Conservation (phyloP, 2,113 vertebrate genomes). For the Syngnathoides biaculeatus region DNA sequence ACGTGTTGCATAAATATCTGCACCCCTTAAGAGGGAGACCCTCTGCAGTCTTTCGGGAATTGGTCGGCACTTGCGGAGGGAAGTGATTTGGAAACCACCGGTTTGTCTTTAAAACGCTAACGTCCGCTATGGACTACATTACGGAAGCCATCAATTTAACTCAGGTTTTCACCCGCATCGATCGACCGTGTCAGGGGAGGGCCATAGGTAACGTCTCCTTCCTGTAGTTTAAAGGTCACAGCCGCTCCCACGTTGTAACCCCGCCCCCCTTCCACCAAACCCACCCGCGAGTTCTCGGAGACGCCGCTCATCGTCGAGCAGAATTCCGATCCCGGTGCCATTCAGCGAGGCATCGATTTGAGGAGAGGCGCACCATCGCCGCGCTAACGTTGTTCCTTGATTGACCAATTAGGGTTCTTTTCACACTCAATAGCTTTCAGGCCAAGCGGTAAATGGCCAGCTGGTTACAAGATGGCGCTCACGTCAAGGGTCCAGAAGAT, state of each 20-base stretch:
- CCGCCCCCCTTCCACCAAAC: neutral
- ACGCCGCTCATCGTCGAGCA: neutral
- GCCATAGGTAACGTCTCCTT: constrained; percentile 40
- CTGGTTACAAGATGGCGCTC: constrained; percentile 5
- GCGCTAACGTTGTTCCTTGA: constrained; percentile 2
- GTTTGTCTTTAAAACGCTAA: constrained; percentile 44
- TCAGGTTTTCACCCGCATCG: constrained; percentile 35
- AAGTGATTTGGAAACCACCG: constrained; percentile 27
- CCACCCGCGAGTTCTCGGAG: constrained; percentile 13
- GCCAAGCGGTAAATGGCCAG: constrained; percentile 31
- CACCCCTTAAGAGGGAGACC: neutral
- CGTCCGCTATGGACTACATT: constrained; percentile 49
- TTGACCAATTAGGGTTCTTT: constrained; percentile 32
- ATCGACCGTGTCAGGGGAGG: constrained; percentile 30
- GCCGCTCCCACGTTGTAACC: constrained; percentile 1
- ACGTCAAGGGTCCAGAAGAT: constrained; percentile 3
- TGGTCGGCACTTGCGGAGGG: constrained; percentile 17
- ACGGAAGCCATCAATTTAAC: constrained; percentile 41
- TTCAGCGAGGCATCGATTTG: constrained; percentile 5
- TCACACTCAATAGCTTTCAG: constrained; percentile 40
- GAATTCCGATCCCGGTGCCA: neutral
- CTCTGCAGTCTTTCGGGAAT: constrained; percentile 5
- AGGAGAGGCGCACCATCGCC: constrained; percentile 19
- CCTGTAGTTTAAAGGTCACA: constrained; percentile 53
- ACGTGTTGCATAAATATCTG: neutral